Base-by-base conservation (phyloP, 2,888 invertebrate genomes). In the Graphium colonna region DNA sequence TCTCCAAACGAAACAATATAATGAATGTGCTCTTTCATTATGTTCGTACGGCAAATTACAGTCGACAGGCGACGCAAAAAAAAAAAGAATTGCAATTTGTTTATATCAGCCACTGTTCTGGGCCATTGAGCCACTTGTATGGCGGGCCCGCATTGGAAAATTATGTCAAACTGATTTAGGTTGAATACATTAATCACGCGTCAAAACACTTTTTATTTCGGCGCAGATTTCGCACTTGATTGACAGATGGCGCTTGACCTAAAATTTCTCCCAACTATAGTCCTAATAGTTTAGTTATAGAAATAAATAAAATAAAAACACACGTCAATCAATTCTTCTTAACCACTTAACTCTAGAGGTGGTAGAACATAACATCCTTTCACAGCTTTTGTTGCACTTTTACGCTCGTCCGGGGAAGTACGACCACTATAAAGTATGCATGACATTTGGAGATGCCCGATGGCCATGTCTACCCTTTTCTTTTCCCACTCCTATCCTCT, bases 101-200 rank as follows among this genome's bases (percentile, higher is more conserved):
- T 56, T 55, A 51, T 45, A 57, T 56, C 54, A 56, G 44, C 28
- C 15, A 46, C 26, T 33, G 41, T 55, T 59, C 55, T 52, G 45
- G 54, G 44, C 39, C 51, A 56, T 41, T 52, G 53, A 56, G 51
- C 56, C 52, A 52, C 51, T 58, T 60, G 62, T 60, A 60, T 59
- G 57, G 61, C 59, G 55, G 57, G 38, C 42, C 52, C 52, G 60
- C 54, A 62, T 60, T 51, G 60, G 56, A 58, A 62, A 67, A 71
- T 70, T 65, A 65, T 66, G 65, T 65, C 66, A 59, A 63, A 62
- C 60, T 51, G 60, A 68, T 69, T 71, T 65, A 67, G 67, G 67
- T 68, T 68, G 61, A 63, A 69, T 58, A 60, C 65, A 74, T 75
- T 70, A 71, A 74, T 76, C 75, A 72, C 47, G 52, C 39, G 36